These are phyloP conservation scores for Eupithecia abbreviata DNA, from an alignment of 2,888 invertebrate species.

Conservation along the genomic window DNA sequence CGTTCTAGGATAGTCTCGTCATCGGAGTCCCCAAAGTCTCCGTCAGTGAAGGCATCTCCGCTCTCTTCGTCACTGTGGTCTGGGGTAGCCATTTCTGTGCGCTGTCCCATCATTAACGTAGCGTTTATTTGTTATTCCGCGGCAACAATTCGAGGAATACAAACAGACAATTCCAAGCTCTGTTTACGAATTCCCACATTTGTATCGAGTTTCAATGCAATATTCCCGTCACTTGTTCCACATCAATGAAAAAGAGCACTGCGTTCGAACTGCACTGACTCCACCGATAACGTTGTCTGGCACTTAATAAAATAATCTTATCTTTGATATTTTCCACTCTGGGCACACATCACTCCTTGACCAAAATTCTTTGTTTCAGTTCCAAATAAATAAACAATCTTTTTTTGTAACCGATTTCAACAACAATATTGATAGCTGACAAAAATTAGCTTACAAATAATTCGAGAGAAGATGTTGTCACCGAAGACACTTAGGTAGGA, in stretches of 20 bases:
- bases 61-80: conserved; percentile 76
- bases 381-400: conserved; percentile 36
- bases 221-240: conserved; percentile 47
- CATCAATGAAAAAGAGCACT: conserved; percentile 64
- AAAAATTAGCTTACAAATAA: conserved; percentile 47
- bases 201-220: conserved; percentile 55
- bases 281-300: conserved; percentile 63
- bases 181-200: conserved; percentile 66
- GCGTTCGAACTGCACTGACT: conserved; percentile 58
- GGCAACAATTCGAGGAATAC: conserved; percentile 58
- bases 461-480: conserved; percentile 35
- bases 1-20: conserved; percentile 64
- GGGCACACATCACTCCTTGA: conserved; percentile 57
- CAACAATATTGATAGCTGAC: conserved; percentile 10
- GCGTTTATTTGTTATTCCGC: conserved; percentile 50
- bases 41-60: conserved; percentile 78
- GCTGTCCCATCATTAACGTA: conserved; percentile 66
- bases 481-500: conserved; percentile 18
- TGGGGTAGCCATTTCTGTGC: conserved; percentile 66
- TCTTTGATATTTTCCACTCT: conserved; percentile 70
- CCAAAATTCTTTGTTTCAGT: conserved; percentile 64
- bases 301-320: conserved; percentile 67
- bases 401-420: conserved; percentile 15
- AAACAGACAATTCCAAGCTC: conserved; percentile 54
- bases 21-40: conserved; percentile 75